Evolutionary conservation across 1,140 invertebrate genomes (phyloP), one percentile per base, ranked within the genome.

Genomic region (Apis dorsata): DNA sequence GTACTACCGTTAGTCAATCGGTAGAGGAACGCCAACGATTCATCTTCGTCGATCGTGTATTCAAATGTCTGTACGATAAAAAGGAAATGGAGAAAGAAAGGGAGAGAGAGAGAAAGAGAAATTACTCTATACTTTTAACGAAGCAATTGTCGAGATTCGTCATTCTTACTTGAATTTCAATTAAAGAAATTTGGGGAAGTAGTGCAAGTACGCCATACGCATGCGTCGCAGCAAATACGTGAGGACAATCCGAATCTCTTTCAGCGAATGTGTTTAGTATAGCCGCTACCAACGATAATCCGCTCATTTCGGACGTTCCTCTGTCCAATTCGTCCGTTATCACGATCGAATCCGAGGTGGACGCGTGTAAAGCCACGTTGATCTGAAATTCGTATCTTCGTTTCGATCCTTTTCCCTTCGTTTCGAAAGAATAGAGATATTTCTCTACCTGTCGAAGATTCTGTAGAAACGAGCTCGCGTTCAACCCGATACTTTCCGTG

Each of bases 271-370:
- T 93, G 80, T 95, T 95, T 3, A 98, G 86, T 60, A 95, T 95
- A 5, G 96, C 95, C 12, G 95, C 94, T 4, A 98, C 92, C 55
- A 98, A 92, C 12, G 96, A 94, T 59, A 96, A 90, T 0, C 97
- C 97, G 93, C 98, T 97, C 2, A 95, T 92, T 88, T 96, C 96
- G 7, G 96, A 94, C 17, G 98, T 99, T 83, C 97, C 97, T 94
- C 97, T 97, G 1, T 98, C 98, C 94, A 99, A 98, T 93, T 99
- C 98, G 93, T 99, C 98, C 69, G 99, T 95, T 55, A 99, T 94
- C 1, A 99, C 94, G 4, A 99, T 91, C 0, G 97, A 97, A 75
- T 94, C 94, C 1, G 93, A 89, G 1, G 95, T 96, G 0, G 96
- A 96, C 85, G 95, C 95, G 75, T 95, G 94, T 2, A 98, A 90